Conservation (phyloP, 2,797 vertebrate genomes). For the Hoplostethus atlanticus region DNA sequence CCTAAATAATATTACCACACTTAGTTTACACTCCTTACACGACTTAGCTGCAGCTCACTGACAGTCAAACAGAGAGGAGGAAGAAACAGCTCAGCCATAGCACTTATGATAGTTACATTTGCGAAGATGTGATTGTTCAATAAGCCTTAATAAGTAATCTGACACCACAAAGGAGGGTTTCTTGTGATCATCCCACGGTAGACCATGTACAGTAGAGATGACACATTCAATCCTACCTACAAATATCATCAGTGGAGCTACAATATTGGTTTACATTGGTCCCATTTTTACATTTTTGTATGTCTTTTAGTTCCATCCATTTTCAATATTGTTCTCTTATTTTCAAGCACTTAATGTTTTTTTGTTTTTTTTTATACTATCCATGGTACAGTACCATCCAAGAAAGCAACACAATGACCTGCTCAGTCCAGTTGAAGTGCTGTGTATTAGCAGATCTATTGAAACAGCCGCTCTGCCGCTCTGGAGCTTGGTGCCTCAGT, state of each 20-base stretch:
- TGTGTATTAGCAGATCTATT: conserved; percentile 27
- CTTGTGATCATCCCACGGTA: conserved; percentile 23
- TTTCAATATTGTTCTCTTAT: conserved; percentile 49
- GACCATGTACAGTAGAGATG: conserved; percentile 18
- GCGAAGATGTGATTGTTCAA: conserved; percentile 42
- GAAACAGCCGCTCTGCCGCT: conserved; percentile 13
- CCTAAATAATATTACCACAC: conserved; percentile 42
- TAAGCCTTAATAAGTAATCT: conserved; percentile 57
- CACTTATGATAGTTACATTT: conserved; percentile 67
- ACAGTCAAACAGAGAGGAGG: conserved; percentile 20
- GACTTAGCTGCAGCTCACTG: conserved; percentile 39
- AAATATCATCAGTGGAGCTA: conserved; percentile 57
- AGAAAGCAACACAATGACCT: conserved; percentile 42
- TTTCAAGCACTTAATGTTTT: conserved; percentile 71
- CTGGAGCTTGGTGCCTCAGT: conserved; percentile 47
- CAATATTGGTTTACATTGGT: conserved; percentile 68
- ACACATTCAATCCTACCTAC: conserved; percentile 31
- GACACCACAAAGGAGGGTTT: conserved; percentile 40
- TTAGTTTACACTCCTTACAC: conserved; percentile 52
- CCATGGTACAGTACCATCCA: conserved; percentile 27
- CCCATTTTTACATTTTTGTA: conserved; percentile 36
- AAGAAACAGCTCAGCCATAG: conserved; percentile 43
- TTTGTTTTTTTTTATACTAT: conserved; percentile 45
- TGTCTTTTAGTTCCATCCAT: conserved; percentile 45
- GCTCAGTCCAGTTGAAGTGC: conserved; percentile 38